Percentiles rank a stretch among this genome's conserved stretches.
These are phyloP conservation scores for Drosophila ezoana DNA, from an alignment of 2,888 invertebrate genomes.

Conservation along the genomic window DNA sequence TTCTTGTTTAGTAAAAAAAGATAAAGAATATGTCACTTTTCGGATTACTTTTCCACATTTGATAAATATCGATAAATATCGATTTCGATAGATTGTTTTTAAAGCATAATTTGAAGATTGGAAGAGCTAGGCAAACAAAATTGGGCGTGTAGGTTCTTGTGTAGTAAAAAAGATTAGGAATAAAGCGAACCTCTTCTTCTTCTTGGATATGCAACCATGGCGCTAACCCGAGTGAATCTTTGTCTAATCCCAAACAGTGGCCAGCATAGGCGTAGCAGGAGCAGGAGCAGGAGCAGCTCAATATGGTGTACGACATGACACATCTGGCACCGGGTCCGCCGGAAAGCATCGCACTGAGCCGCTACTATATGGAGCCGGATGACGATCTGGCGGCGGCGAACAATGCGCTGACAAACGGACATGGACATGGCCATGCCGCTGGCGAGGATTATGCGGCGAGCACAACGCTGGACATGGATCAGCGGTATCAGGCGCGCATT, in stretches of 20 bases:
- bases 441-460: slow-evolving; percentile 78
- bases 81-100: too few relatives aligned
- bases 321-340: slow-evolving; percentile 82
- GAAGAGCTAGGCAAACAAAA: too few relatives aligned
- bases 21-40: too few relatives aligned
- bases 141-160: too few relatives aligned
- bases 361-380: slow-evolving; percentile 81
- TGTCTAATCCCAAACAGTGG: slow-evolving; percentile 4
- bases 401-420: slow-evolving; percentile 56
- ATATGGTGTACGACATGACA: slow-evolving; percentile 85
- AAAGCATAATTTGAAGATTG: too few relatives aligned
- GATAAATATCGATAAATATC: too few relatives aligned
- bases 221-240: neutral
- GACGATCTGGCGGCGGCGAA: slow-evolving; percentile 63
- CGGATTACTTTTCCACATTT: too few relatives aligned
- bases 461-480: slow-evolving; percentile 79
- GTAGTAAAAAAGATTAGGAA: too few relatives aligned
- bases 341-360: slow-evolving; percentile 84
- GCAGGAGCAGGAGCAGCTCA: slow-evolving; percentile 26
- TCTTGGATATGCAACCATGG: too few relatives aligned
- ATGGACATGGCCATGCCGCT: slow-evolving; percentile 18
- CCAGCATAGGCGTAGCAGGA: slow-evolving; percentile 11
- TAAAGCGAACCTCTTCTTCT: too few relatives aligned
- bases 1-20: too few relatives aligned
- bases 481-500: slow-evolving; percentile 82